Base-by-base conservation (phyloP, 2,888 invertebrate species). In the Tryphoninae sp. region DNA sequence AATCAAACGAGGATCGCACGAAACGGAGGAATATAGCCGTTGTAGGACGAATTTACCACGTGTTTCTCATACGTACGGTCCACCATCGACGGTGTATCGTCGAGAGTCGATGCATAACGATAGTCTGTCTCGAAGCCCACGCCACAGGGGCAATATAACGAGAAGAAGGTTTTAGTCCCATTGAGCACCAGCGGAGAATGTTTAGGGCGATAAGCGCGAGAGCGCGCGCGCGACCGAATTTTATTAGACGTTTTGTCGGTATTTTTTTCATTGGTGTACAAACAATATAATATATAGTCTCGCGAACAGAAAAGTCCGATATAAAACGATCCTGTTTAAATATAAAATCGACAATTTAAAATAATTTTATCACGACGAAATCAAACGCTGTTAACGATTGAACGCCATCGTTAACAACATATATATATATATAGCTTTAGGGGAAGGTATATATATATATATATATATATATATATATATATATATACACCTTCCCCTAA, bases 161-260 rank as follows among this genome's bases (percentile, higher is more conserved):
- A 67, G 49, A 62, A 61, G 49, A 62, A 19, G 19, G 19, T 61
- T 45, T 40, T 51, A 23, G 73, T 81, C 65, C 75, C 75, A 72
- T 81, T 74, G 80, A 78, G 84, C 78, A 84, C 85, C 83, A 84
- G 82, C 68, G 71, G 80, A 87, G 88, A 86, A 86, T 86, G 86
- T 86, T 88, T 86, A 83, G 82, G 72, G 84, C 85, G 89, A 90
- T 89, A 90, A 90, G 88, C 53, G 61, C 59, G 7, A 6, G 49
- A 13, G 75, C 73, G 65, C 76, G 80, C 73, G 82, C 61, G 45
- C 65, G 74, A 69, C 81, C 81, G 72, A 76, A 72, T 86, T 88
- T 87, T 87, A 89, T 89, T 88, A 86, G 81, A 85, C 84, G 83
- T 78, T 77, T 67, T 72, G 86, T 80, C 86, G 86, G 85, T 80